These are phyloP conservation scores for Aythya baeri DNA, from an alignment of 2,113 vertebrate species.

Conservation along the genomic window DNA sequence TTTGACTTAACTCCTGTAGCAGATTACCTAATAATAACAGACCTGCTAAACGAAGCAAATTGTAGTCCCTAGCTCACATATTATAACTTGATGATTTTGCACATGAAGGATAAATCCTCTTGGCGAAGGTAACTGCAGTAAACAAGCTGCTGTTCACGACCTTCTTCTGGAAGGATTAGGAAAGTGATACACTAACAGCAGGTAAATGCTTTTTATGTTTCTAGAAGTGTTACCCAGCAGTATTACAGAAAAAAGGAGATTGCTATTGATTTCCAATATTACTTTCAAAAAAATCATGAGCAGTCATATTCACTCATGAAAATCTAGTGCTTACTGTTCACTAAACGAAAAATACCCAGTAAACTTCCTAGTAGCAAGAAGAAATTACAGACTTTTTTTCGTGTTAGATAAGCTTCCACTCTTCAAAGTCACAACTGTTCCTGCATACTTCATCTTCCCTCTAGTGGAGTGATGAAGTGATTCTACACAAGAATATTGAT, in stretches of 20 bases:
- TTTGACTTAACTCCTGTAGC: neutral
- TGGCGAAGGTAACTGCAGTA: neutral
- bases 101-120: neutral
- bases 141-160: neutral
- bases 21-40: neutral
- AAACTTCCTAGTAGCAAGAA: neutral
- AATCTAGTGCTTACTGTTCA: neutral
- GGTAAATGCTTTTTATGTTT: neutral
- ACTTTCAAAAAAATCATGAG: neutral
- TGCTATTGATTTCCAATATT: neutral
- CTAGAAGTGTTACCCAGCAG: neutral
- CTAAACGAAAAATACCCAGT: neutral
- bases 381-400: neutral
- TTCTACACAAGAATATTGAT: neutral
- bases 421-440: neutral
- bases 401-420: neutral
- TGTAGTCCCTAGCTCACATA: neutral
- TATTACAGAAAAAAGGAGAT: neutral
- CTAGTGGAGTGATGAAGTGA: neutral
- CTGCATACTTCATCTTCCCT: neutral
- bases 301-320: neutral
- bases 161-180: neutral
- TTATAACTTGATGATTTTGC: neutral
- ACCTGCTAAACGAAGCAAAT: constrained; percentile 4
- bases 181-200: neutral